phyloP scores from a whole-genome alignment of 2,888 invertebrate genomes.

The Auanema freiburgensis region DNA sequence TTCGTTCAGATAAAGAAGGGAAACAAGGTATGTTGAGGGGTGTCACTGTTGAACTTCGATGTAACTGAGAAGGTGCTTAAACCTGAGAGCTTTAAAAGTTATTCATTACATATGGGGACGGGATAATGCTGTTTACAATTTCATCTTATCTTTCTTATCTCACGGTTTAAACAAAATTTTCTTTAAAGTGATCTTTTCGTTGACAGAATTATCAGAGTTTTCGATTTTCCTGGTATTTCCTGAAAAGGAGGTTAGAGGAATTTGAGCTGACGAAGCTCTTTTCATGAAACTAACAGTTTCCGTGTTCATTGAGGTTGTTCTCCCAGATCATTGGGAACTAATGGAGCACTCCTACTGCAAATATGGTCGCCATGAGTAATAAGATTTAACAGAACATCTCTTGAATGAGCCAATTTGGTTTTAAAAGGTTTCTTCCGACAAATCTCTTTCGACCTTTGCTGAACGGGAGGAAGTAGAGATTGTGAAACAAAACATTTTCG shows the following conservation, averaged over 20 bases:
- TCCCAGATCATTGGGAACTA: background rate
- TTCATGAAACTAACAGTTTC: too few relatives aligned
- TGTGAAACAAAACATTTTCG: conserved; percentile 85
- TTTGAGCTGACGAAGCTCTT: background rate
- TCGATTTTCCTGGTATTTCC: conserved; percentile 4
- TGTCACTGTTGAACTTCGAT: too few relatives aligned
- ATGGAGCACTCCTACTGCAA: conserved; percentile 27
- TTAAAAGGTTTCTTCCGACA: conserved; percentile 70
- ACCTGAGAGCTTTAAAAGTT: too few relatives aligned
- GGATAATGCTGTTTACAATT: too few relatives aligned
- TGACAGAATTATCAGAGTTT: conserved; percentile 8
- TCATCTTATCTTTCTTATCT: too few relatives aligned
- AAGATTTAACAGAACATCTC: conserved; percentile 69
- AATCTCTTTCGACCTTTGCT: conserved; percentile 92
- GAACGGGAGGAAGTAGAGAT: conserved; percentile 93
- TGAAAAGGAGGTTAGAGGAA: conserved; percentile 8
- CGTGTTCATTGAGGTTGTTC: too few relatives aligned
- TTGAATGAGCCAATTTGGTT: background rate
- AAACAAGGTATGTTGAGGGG: too few relatives aligned
- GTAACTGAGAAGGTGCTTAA: too few relatives aligned
- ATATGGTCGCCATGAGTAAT: conserved; percentile 67
- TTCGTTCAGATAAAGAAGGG: too few relatives aligned
- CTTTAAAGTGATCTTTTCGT: too few relatives aligned
- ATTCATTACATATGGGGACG: too few relatives aligned
- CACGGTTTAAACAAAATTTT: too few relatives aligned